A percentile compares a stretch with the other conserved stretches of the same genome.
Conservation (phyloP, 2,797 vertebrate genomes). For the Intellagama lesueurii region DNA sequence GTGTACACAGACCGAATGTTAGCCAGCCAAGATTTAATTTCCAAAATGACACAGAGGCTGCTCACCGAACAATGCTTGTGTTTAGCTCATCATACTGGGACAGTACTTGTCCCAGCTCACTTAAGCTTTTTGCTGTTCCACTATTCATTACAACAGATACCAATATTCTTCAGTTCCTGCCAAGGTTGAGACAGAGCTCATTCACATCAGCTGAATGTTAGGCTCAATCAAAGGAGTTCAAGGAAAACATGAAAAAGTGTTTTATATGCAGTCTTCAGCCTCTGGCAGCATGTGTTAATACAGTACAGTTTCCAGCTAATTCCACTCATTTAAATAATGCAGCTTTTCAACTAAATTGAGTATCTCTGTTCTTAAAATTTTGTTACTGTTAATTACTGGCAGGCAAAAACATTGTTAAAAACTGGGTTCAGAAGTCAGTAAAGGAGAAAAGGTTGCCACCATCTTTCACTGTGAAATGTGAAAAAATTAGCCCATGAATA, state of each 20-base stretch:
- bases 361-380: constrained; percentile 60
- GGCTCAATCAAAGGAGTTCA: constrained; percentile 67
- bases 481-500: neutral
- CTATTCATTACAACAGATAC: constrained; percentile 63
- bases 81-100: constrained; percentile 70
- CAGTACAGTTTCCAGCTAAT: constrained; percentile 68
- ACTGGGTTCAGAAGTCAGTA: constrained; percentile 35
- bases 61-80: constrained; percentile 59
- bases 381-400: constrained; percentile 42
- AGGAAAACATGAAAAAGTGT: constrained; percentile 72
- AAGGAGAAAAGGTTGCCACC: neutral
- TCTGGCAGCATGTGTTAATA: constrained; percentile 62
- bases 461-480: neutral
- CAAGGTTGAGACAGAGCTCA: constrained; percentile 69
- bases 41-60: constrained; percentile 67
- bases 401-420: constrained; percentile 39
- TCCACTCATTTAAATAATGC: constrained; percentile 67
- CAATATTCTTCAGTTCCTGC: constrained; percentile 56
- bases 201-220: constrained; percentile 68
- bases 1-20: constrained; percentile 65
- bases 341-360: constrained; percentile 70
- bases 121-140: constrained; percentile 65
- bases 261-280: constrained; percentile 67
- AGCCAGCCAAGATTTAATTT: constrained; percentile 72
- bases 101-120: constrained; percentile 63